phyloP scores from a whole-genome alignment of 2,888 invertebrate species.

The Maniola hyperantus region DNA sequence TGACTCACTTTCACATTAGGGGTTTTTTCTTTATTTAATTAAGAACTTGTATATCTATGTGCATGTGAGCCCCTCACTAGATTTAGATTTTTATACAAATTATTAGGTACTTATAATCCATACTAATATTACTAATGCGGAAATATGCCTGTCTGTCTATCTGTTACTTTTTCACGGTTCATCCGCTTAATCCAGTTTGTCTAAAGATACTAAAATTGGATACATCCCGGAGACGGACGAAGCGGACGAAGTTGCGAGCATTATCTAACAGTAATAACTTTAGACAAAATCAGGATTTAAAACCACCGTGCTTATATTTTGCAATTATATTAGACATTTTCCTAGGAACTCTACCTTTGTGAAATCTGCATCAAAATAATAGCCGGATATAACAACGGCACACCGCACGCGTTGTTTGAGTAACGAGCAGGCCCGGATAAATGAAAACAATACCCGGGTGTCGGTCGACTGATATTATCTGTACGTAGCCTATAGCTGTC shows the following conservation, averaged over 20 bases:
- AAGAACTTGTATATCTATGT: too few relatives aligned
- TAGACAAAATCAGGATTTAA: neutral
- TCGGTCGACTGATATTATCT: conserved; percentile 61
- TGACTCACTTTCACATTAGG: too few relatives aligned
- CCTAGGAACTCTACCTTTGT: conserved; percentile 27
- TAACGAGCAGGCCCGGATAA: conserved; percentile 63
- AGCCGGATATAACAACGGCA: conserved; percentile 44
- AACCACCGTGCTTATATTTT: neutral
- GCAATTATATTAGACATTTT: conserved; percentile 8
- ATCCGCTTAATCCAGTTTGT: too few relatives aligned
- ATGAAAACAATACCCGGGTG: conserved; percentile 52
- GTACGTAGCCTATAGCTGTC: conserved; percentile 33
- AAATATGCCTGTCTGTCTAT: too few relatives aligned
- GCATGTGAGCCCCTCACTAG: too few relatives aligned
- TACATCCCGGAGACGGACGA: too few relatives aligned
- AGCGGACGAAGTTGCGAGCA: too few relatives aligned
- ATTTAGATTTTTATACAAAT: neutral
- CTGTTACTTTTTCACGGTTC: too few relatives aligned
- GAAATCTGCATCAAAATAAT: conserved; percentile 46
- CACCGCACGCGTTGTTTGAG: conserved; percentile 47
- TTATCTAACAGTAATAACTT: too few relatives aligned
- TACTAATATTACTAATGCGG: too few relatives aligned
- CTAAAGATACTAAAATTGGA: too few relatives aligned
- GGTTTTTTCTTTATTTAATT: too few relatives aligned
- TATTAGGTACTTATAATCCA: neutral